A percentile compares a stretch with the other conserved stretches of the same genome.
Conservation (phyloP, 2,797 vertebrate species). For the Gymnopithys bicolor region DNA sequence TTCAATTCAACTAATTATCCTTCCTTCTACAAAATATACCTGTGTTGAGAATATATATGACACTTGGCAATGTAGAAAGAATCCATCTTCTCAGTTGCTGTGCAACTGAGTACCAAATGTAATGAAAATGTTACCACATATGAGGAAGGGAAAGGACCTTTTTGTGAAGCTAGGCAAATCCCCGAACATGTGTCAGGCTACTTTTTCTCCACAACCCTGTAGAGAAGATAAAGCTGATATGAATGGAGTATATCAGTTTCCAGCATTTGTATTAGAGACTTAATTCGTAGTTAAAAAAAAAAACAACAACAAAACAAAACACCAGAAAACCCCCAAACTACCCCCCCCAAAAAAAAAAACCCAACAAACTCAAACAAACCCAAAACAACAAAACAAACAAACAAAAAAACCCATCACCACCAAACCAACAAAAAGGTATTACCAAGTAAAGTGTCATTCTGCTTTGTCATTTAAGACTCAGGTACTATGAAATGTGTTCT, state of each 20-base stretch:
- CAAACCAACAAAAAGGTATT: neutral
- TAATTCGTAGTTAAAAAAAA: neutral
- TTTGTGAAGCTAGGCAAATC: neutral
- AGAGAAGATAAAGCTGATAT: neutral
- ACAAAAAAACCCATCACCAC: too few relatives aligned
- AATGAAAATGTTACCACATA: neutral
- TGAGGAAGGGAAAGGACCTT: rapidly evolving
- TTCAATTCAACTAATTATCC: neutral
- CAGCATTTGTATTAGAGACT: neutral
- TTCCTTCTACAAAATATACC: neutral
- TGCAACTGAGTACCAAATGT: neutral
- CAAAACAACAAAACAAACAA: too few relatives aligned
- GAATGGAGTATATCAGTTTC: neutral
- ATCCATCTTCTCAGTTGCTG: neutral
- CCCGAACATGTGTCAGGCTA: neutral
- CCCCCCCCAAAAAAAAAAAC: too few relatives aligned
- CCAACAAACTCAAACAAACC: too few relatives aligned
- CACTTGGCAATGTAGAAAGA: neutral
- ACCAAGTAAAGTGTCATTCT: neutral
- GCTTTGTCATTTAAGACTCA: neutral
- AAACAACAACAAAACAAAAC: neutral
- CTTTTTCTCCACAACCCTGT: neutral
- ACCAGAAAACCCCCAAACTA: too few relatives aligned
- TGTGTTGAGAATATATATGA: neutral
- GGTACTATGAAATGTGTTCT: neutral